Percentiles rank a stretch among this genome's conserved stretches.
Evolutionary conservation across 2,797 vertebrate genomes (phyloP).

Genomic region (Prionace glauca): DNA sequence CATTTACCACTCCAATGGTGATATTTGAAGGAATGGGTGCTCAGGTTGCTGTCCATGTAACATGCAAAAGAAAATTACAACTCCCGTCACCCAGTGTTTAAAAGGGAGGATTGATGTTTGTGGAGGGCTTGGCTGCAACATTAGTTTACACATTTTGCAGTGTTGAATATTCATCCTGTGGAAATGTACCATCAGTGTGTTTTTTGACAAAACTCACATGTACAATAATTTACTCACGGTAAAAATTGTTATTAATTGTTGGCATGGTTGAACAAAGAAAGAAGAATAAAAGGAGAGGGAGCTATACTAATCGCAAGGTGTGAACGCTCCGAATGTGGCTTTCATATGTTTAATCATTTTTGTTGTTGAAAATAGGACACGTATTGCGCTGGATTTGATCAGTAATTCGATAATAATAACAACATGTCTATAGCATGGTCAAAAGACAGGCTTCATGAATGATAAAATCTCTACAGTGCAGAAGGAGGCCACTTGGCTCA

Average conservation of each 20-base stretch:
- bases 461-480: too few species aligned
- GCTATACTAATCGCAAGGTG: neutral
- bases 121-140: neutral
- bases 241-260: neutral
- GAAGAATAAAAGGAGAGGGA: neutral
- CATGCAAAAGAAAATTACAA: neutral
- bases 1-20: neutral
- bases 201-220: neutral
- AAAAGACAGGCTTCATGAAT: neutral
- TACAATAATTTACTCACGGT: too few species aligned
- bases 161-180: neutral
- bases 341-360: neutral
- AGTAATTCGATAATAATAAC: neutral
- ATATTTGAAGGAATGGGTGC: neutral
- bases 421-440: neutral
- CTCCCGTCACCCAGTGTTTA: neutral
- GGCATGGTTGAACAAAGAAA: neutral
- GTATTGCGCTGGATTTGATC: neutral
- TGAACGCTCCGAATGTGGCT: neutral
- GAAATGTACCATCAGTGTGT: neutral
- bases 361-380: neutral
- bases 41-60: neutral
- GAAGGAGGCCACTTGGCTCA: too few species aligned
- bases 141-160: neutral
- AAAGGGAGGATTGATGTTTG: neutral